Evolutionary conservation across 2,888 invertebrate genomes (phyloP), one percentile per base, ranked within the genome.

Genomic region (Rhagonycha fulva): DNA sequence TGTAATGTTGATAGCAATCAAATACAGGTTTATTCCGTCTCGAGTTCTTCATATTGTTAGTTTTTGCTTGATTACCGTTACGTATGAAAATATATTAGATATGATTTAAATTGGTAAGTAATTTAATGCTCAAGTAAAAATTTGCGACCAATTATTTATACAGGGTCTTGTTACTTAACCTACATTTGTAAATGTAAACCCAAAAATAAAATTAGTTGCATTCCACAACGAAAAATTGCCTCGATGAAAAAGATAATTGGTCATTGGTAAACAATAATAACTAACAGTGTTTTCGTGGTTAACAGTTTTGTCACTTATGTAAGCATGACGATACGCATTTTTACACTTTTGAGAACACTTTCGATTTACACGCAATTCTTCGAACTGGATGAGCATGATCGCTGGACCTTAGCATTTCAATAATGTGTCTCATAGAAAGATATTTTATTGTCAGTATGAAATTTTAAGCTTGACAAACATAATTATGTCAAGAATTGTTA

Each of bases 11-110:
- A 47, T n/a, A 47, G n/a, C 47, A 47, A 47, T 47, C n/a, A 47
- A 47, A 47, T 47, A 47, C 47, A 47, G 47, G 47, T 47, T 47
- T 47, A 47, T 47, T 47, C 47, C 4, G 47, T 47, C 47, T 47
- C 12, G 47, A 47, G 47, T n/a, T 47, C 47, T n/a, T n/a, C 7
- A 66, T 11, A 66, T 66, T 66, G n/a, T 26, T n/a, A 24, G 24
- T 66, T 66, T 66, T 66, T 66, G 63, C n/a, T 66, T n/a, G 26
- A 24, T 12, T 66, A 66, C 63, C 63, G 63, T 66, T 66, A 66
- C 4, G 19, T 62, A 62, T 11, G 26, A 66, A 66, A 26, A 24
- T 66, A 24, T 24, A 24, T 24, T n/a, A 24, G 26, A 66, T 66
- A 66, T 24, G 26, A 66, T 26, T n/a, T 66, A 24, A 66, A 66